Evolutionary conservation across 2,888 invertebrate genomes (phyloP).

Genomic region (Drosophila pegasa): DNA sequence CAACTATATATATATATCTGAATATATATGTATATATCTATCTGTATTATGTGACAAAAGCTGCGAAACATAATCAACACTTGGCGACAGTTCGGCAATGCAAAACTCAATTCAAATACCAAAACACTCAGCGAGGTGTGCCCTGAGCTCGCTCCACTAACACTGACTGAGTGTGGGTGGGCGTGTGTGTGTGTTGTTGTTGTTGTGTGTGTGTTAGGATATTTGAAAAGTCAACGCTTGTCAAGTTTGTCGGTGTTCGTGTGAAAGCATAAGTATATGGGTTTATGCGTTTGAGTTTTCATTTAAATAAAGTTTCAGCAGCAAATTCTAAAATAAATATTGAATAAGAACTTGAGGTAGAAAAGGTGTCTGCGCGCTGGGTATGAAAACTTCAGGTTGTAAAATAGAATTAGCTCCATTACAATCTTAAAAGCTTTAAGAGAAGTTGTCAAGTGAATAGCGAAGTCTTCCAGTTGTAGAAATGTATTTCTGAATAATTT

Average conservation of each 20-base stretch:
- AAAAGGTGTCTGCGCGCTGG: background rate
- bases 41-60: slow-evolving; percentile 58
- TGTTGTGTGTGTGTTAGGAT: slow-evolving; percentile 18
- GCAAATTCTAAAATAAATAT: slow-evolving; percentile 1
- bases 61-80: slow-evolving; percentile 63
- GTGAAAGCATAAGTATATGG: slow-evolving; percentile 6
- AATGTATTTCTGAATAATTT: no score
- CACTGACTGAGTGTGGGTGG: background rate
- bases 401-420: background rate
- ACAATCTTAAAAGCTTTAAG: background rate
- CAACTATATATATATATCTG: slow-evolving; percentile 11
- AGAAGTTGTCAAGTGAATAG: background rate
- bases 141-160: slow-evolving; percentile 19
- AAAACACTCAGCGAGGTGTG: slow-evolving; percentile 69
- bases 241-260: slow-evolving; percentile 41
- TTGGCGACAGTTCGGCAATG: slow-evolving; percentile 45
- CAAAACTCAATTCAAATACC: slow-evolving; percentile 69
- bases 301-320: background rate
- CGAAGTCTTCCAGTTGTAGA: background rate
- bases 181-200: slow-evolving; percentile 10
- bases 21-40: slow-evolving; percentile 25
- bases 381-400: background rate
- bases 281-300: slow-evolving; percentile 36
- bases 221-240: slow-evolving; percentile 60
- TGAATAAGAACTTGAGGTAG: background rate